phyloP scores from a whole-genome alignment of 2,797 vertebrate genomes.

The Sylvilagus floridanus region DNA sequence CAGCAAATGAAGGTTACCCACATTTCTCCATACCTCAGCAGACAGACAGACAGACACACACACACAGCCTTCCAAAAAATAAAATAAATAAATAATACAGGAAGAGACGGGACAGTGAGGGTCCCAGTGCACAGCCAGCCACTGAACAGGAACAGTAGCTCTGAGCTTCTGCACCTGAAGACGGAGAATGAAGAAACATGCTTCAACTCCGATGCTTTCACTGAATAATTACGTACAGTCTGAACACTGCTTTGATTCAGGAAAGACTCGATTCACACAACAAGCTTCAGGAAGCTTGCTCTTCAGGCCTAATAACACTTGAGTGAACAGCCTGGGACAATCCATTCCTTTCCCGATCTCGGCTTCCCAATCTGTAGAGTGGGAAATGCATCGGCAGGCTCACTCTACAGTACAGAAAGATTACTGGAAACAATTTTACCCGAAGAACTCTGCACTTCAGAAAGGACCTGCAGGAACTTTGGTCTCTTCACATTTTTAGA shows the following conservation, averaged over 20 bases:
- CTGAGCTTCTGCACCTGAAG: too few species aligned
- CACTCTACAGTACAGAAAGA: neutral
- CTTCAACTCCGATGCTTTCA: neutral
- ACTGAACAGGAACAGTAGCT: neutral
- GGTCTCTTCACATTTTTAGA: slow-evolving; percentile 45
- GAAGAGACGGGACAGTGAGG: neutral
- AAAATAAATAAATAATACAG: too few species aligned
- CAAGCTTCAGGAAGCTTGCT: neutral
- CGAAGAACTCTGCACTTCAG: neutral
- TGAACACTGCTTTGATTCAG: neutral
- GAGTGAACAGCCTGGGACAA: neutral
- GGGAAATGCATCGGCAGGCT: neutral
- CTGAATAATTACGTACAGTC: neutral
- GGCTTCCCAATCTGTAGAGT: neutral
- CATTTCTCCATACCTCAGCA: too few species aligned
- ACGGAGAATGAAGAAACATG: neutral
- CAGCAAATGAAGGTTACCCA: too few species aligned
- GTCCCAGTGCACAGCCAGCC: neutral
- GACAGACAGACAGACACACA: too few species aligned
- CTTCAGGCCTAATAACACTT: neutral
- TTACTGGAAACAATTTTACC: neutral
- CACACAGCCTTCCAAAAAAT: too few species aligned
- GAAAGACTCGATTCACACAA: neutral
- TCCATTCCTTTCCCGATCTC: neutral
- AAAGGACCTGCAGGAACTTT: neutral